Percentiles rank a stretch among this genome's conserved stretches.
phyloP scores from a whole-genome alignment of 92 coral and sea anemone species.

The Heteractis magnifica region DNA sequence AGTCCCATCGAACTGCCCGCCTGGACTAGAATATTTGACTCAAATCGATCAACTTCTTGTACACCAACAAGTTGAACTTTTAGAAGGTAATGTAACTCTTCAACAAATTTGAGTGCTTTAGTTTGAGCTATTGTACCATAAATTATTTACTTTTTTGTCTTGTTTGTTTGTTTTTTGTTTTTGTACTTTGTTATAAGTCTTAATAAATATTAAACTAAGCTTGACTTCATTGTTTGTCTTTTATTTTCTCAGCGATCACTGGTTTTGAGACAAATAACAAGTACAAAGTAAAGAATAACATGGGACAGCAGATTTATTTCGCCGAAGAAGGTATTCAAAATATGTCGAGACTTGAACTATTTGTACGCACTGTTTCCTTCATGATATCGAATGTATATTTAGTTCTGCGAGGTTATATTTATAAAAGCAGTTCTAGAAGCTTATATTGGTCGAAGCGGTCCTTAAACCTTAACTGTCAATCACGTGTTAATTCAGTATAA shows the following conservation, averaged over 20 bases:
- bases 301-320: constrained; percentile 96
- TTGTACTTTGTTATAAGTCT: not conserved
- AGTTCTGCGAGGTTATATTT: not conserved
- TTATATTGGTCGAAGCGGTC: not conserved
- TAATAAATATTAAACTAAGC: not conserved
- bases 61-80: constrained; percentile 88
- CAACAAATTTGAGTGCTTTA: no score
- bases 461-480: not conserved
- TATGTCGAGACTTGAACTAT: not conserved
- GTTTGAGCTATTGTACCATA: no score
- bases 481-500: no score
- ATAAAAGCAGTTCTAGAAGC: not conserved
- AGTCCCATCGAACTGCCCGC: constrained; percentile 77
- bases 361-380: not conserved
- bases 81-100: constrained; percentile 64
- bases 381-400: not conserved
- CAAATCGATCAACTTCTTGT: constrained; percentile 88
- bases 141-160: not conserved
- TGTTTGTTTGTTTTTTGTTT: not conserved
- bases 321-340: constrained; percentile 81
- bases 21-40: constrained; percentile 92
- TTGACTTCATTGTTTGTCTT: not conserved
- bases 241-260: constrained; percentile 68
- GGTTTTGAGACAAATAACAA: constrained; percentile 96
- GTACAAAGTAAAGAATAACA: constrained; percentile 77